Base-by-base conservation (phyloP, 2,888 invertebrate genomes). In the Mycalesis mineus region DNA sequence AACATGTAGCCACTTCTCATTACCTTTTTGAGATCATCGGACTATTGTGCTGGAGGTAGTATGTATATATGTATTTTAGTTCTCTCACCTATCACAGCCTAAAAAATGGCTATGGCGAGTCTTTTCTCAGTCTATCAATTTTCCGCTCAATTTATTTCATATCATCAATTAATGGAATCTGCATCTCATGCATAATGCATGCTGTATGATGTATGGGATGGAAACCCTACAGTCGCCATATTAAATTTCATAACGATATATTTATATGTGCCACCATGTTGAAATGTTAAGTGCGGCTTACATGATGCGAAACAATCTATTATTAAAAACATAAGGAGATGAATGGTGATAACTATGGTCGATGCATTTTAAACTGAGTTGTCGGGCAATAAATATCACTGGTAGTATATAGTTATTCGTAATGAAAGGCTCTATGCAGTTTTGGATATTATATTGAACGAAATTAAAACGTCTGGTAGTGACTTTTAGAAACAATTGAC, bases 141-240 rank as follows among this genome's bases (percentile, higher is more conserved):
- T 53, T 40, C 53, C 37, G 22, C 47, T 47, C 51, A 47, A 54
- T 47, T 45, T 47, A 40, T 54, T 58, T 58, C 50, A 54, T 56
- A 56, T 50, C 44, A 52, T 44, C 55, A 50, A 58, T 61, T 58
- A 63, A 65, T 65, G 51, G 61, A 62, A 58, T 64, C 56, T 57
- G 42, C 57, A 60, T 60, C 58, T 58, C 63, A 65, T 60, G 58
- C 53, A 57, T 65, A 55, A 65, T 60, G 57, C 55, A 65, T 63
- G n/a, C 11, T 15, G 29, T 52, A 65, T 65, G 65, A 65, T 63
- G 55, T 54, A 62, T 65, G 45, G 44, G 11, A 47, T 53, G 57
- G 58, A 54, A 52, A 56, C 61, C 56, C 56, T 36, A 47, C 37
- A 50, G 55, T 49, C 55, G 52, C 54, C 45, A 53, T 57, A 57